These are phyloP conservation scores for Euthynnus affinis DNA, from an alignment of 2,797 vertebrate genomes.

Conservation along the genomic window DNA sequence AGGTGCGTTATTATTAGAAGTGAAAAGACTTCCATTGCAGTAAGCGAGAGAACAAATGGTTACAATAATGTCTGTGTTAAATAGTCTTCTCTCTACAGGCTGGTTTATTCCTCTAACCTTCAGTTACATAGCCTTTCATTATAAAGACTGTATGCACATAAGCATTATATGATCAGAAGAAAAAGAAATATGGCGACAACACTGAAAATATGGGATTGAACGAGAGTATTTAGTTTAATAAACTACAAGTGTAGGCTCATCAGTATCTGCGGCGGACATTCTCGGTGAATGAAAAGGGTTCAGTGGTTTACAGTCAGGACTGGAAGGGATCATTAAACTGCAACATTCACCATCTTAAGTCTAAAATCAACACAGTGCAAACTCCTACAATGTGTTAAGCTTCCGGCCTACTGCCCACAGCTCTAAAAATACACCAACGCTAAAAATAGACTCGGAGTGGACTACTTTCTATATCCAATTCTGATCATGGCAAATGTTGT, in stretches of 20 bases:
- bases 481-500: not conserved
- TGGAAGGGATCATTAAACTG: not conserved
- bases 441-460: conserved; percentile 6
- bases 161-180: not conserved
- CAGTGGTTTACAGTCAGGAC: not conserved
- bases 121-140: not conserved
- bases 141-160: not conserved
- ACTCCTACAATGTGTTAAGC: conserved; percentile 5
- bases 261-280: not conserved
- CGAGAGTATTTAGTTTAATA: too few relatives aligned
- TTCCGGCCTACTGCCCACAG: not conserved
- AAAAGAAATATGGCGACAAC: too few relatives aligned
- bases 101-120: not conserved
- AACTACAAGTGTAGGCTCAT: not conserved
- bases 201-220: not conserved
- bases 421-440: not conserved
- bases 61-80: not conserved
- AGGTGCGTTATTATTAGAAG: not conserved
- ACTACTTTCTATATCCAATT: not conserved
- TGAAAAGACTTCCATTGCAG: not conserved
- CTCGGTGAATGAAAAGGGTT: not conserved
- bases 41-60: not conserved
- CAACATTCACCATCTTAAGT: not conserved
- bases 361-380: not conserved
- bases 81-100: too few relatives aligned